Evolutionary conservation across 2,797 vertebrate genomes (phyloP).

Genomic region (Gastrophryne carolinensis): DNA sequence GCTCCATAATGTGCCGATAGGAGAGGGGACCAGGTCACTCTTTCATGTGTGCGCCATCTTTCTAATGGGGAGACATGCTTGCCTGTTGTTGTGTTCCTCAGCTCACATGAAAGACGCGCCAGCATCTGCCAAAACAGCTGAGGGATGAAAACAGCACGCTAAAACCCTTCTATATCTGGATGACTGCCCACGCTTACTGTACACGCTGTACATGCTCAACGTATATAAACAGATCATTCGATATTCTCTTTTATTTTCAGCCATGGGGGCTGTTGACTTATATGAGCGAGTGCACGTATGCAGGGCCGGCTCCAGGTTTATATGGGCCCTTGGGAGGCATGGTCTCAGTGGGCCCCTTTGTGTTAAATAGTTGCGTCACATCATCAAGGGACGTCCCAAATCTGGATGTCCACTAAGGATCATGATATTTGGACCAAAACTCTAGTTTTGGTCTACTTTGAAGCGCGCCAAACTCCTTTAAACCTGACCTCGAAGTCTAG

Average conservation of each 20-base stretch:
- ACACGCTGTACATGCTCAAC: background rate
- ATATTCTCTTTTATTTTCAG: background rate
- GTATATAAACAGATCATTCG: background rate
- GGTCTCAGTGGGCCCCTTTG: no score
- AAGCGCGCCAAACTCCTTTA: no score
- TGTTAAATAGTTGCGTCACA: no score
- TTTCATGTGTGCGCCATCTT: slow-evolving; percentile 24
- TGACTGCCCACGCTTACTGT: background rate
- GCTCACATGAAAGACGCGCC: background rate
- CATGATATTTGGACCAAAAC: no score
- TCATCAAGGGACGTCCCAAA: no score
- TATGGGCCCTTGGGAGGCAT: no score
- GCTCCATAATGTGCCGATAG: background rate
- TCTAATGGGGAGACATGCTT: background rate
- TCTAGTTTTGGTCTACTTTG: no score
- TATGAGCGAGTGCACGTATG: no score
- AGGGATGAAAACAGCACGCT: background rate
- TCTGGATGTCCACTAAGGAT: no score
- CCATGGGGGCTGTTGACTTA: background rate
- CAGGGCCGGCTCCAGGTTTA: no score
- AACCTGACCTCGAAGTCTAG: no score
- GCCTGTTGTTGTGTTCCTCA: background rate
- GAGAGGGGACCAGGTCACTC: background rate
- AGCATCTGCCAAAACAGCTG: slow-evolving; percentile 30
- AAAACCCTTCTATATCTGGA: background rate